Evolutionary conservation across 2,113 vertebrate genomes (phyloP), one percentile per base, ranked within the genome.

Genomic region (Poeciliopsis prolifica): DNA sequence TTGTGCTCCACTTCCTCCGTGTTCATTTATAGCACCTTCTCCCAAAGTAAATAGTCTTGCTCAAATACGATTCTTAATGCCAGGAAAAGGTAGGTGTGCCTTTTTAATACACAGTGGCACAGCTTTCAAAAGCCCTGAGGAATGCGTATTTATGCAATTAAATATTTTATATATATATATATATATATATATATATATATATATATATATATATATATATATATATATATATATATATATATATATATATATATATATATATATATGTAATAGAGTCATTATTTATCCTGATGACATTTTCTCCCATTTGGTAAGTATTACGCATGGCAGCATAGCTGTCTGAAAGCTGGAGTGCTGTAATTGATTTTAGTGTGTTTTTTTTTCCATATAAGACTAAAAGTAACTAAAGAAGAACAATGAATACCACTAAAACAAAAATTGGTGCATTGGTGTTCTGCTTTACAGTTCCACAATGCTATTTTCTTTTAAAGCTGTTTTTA

Each of bases 11-110:
- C 84, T 89, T 91, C 89, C 86, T 90, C 88, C 75, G 67, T 74
- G 87, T 90, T 87, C 92, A 91, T 89, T 90, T 91, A 90, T 91
- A 92, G 89, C 82, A 89, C 79, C 83, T 82, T 88, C 75, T 90
- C 81, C 75, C 82, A 84, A 80, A 90, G 92, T 89, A 93, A 92
- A 93, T 88, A 93, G 75, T 80, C 44, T 75, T 87, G 88, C 86
- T 88, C 86, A 91, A 92, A 92, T 88, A 91, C 70, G 63, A 75
- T 64, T 78, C 78, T 83, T 80, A 85, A 88, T 79, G 42, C 68
- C 75, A 71, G 68, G 83, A 85, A 89, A 72, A 83, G 82, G 83
- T 88, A 86, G 3, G 35, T 72, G 77, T 84, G 19, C 79, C 42
- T 3, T 83, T 74, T 75, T 68, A 26, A 61, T 75, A 31, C 79